phyloP scores from a whole-genome alignment of 2,888 invertebrate genomes.

The Chymomyza procnemis region DNA sequence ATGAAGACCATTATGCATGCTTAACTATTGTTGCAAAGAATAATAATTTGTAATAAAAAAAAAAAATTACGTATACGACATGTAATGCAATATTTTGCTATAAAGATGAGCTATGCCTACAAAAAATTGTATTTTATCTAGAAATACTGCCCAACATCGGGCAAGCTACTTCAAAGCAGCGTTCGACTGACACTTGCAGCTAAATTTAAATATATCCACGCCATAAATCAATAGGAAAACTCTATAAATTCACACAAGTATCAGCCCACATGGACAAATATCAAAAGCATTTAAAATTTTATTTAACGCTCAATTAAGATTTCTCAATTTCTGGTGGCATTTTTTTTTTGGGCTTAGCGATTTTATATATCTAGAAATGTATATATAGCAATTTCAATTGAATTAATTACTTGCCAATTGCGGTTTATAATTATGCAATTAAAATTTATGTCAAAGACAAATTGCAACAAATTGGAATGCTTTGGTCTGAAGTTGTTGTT shows the following conservation, averaged over 20 bases:
- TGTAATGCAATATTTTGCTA: no score
- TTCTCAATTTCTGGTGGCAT: constrained; percentile 20
- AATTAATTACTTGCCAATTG: constrained; percentile 44
- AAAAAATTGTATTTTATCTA: no score
- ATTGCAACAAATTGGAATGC: constrained; percentile 9
- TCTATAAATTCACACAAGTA: neutral
- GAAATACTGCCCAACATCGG: no score
- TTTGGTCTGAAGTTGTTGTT: neutral
- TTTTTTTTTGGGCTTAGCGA: constrained; percentile 5
- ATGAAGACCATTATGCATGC: no score
- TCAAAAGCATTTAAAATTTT: neutral
- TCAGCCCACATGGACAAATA: neutral
- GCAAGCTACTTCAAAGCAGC: no score
- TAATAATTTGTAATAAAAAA: no score
- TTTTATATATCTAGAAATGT: constrained; percentile 12
- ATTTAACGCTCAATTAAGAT: constrained; percentile 15
- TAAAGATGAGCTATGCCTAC: no score
- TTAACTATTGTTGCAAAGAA: no score
- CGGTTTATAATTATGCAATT: constrained; percentile 51
- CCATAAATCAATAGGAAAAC: neutral
- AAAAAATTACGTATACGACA: no score
- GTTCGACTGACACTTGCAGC: no score
- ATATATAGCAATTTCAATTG: constrained; percentile 14
- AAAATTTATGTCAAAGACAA: constrained; percentile 27
- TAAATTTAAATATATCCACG: neutral